These are phyloP conservation scores for Polydrusus pterygomalis DNA, from an alignment of 2,888 invertebrate genomes.

Conservation along the genomic window DNA sequence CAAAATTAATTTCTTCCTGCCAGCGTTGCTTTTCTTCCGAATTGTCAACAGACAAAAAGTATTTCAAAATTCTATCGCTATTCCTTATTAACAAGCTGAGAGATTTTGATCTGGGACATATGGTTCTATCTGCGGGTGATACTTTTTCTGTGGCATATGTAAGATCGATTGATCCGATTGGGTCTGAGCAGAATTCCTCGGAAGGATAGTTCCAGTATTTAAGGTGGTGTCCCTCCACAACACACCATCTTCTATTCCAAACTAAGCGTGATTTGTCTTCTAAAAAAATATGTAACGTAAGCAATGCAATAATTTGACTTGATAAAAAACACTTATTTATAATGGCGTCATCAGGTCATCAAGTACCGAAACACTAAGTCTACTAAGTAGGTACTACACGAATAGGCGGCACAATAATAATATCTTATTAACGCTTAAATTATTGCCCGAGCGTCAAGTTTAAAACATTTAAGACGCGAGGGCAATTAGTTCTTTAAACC, in stretches of 20 bases:
- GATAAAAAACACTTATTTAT: too few relatives aligned
- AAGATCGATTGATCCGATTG: constrained; percentile 56
- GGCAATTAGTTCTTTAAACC: too few relatives aligned
- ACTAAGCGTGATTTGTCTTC: constrained; percentile 48
- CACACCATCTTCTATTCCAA: constrained; percentile 62
- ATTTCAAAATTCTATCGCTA: constrained; percentile 43
- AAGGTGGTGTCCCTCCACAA: constrained; percentile 55
- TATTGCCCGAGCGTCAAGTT: too few relatives aligned
- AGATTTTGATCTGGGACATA: constrained; percentile 59
- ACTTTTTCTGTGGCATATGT: constrained; percentile 45
- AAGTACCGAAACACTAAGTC: too few relatives aligned
- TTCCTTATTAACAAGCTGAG: constrained; percentile 53
- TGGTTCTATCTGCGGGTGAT: constrained; percentile 56
- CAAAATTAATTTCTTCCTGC: constrained; percentile 54
- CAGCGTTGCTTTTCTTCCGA: constrained; percentile 54
- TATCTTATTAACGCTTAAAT: too few relatives aligned
- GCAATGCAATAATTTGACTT: too few relatives aligned
- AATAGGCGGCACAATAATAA: too few relatives aligned
- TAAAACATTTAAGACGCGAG: too few relatives aligned
- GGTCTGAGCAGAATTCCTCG: constrained; percentile 54
- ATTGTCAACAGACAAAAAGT: constrained; percentile 57
- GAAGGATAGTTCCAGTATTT: constrained; percentile 62
- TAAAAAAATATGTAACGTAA: constrained; percentile 18
- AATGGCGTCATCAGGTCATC: too few relatives aligned
- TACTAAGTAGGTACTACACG: too few relatives aligned